Conservation (phyloP, 1,140 invertebrate genomes). For the Drosophila serrata region DNA sequence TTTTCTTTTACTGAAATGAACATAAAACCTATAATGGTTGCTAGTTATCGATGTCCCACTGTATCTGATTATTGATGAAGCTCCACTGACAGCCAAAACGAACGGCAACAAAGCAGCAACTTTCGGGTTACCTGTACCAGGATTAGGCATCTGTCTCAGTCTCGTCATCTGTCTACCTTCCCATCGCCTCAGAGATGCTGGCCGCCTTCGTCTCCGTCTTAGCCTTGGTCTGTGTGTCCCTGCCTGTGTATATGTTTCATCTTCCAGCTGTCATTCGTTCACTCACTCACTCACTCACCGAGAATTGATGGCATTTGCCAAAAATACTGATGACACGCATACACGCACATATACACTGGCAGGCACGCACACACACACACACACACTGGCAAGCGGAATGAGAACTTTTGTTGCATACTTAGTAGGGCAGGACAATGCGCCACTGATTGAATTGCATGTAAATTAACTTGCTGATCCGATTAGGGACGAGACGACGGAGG, state of each 20-base stretch:
- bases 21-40: too few relatives aligned
- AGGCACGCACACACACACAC: neutral
- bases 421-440: constrained; percentile 63
- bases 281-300: constrained; percentile 42
- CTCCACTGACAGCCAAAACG: constrained; percentile 33
- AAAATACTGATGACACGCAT: constrained; percentile 58
- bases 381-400: neutral
- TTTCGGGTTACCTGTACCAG: constrained; percentile 31
- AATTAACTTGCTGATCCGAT: constrained; percentile 82
- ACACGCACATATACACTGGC: neutral
- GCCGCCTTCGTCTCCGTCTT: neutral
- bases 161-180: constrained; percentile 23
- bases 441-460: constrained; percentile 81
- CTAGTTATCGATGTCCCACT: neutral
- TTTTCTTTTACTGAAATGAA: too few relatives aligned
- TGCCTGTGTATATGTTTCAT: constrained; percentile 29
- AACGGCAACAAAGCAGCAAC: constrained; percentile 25
- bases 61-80: constrained; percentile 45
- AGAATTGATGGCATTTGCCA: constrained; percentile 57
- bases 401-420: constrained; percentile 64
- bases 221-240: too few relatives aligned
- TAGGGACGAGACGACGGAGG: constrained; percentile 47
- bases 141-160: constrained; percentile 46
- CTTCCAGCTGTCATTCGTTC: constrained; percentile 45
- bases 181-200: constrained; percentile 1